Evolutionary conservation across 2,113 vertebrate genomes (phyloP).

Genomic region (Pholis gunnellus): DNA sequence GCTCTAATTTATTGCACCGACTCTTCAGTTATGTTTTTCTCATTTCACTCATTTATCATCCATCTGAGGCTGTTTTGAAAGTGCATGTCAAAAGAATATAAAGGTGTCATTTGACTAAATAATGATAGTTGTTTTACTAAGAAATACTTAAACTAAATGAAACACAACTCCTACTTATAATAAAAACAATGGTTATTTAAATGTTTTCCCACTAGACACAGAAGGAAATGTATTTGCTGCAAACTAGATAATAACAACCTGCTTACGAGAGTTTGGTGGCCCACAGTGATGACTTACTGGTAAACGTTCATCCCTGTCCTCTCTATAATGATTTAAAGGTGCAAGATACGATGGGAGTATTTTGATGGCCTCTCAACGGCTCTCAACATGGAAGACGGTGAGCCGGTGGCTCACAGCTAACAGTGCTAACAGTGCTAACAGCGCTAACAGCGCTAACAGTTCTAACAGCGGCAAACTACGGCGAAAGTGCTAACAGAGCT

Average conservation of each 20-base stretch:
- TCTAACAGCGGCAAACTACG: not conserved
- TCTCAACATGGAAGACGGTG: not conserved
- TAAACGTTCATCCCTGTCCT: not conserved
- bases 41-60: constrained; percentile 3
- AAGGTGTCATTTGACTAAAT: not conserved
- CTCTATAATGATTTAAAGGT: not conserved
- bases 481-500: not conserved
- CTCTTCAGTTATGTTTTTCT: not conserved
- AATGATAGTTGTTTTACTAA: not conserved
- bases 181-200: not conserved
- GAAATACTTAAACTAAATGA: not conserved
- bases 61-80: not conserved
- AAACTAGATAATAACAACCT: not conserved
- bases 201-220: not conserved
- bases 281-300: not conserved
- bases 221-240: constrained; percentile 11
- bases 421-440: not conserved
- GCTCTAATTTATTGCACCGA: not conserved
- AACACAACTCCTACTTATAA: not conserved
- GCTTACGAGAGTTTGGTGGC: not conserved
- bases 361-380: not conserved
- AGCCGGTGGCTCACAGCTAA: not conserved
- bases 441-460: not conserved
- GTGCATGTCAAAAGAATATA: not conserved
- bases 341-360: not conserved